Percentiles rank a stretch among this genome's conserved stretches.
Conservation (phyloP, 2,888 invertebrate species). For the Drosophila anomelani region DNA sequence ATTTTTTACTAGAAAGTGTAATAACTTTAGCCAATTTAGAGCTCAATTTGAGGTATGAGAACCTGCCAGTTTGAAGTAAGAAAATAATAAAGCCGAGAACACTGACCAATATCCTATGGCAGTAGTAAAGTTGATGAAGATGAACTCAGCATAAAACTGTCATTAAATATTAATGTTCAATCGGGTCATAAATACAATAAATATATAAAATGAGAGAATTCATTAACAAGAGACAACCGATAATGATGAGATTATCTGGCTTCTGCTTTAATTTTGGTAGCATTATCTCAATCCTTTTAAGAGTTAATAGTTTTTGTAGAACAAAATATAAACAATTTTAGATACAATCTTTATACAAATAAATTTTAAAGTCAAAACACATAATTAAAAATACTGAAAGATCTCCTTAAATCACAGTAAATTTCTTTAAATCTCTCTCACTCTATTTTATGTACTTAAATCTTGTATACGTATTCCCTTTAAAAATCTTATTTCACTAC, state of each 20-base stretch:
- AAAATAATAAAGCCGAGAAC: not conserved
- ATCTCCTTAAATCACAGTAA: too few relatives aligned
- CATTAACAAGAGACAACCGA: not conserved
- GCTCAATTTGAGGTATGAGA: not conserved
- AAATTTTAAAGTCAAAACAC: too few relatives aligned
- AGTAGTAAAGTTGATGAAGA: not conserved
- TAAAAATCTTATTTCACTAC: too few relatives aligned
- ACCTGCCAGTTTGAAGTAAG: not conserved
- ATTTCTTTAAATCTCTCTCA: too few relatives aligned
- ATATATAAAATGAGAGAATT: not conserved
- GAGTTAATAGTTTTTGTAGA: not conserved
- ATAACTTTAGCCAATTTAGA: conserved; percentile 8
- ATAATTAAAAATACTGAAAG: too few relatives aligned
- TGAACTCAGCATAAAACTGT: conserved; percentile 8
- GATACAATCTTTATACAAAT: too few relatives aligned
- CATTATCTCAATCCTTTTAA: not conserved
- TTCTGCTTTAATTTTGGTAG: not conserved
- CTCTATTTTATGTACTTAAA: too few relatives aligned
- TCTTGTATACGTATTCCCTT: too few relatives aligned
- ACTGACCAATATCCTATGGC: not conserved
- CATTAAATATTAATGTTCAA: conserved; percentile 9
- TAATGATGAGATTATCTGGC: not conserved
- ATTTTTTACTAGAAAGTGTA: conserved; percentile 5
- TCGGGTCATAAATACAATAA: not conserved
- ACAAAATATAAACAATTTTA: too few relatives aligned